Base-by-base conservation (phyloP, 2,113 vertebrate genomes). In the Phasianus colchicus region DNA sequence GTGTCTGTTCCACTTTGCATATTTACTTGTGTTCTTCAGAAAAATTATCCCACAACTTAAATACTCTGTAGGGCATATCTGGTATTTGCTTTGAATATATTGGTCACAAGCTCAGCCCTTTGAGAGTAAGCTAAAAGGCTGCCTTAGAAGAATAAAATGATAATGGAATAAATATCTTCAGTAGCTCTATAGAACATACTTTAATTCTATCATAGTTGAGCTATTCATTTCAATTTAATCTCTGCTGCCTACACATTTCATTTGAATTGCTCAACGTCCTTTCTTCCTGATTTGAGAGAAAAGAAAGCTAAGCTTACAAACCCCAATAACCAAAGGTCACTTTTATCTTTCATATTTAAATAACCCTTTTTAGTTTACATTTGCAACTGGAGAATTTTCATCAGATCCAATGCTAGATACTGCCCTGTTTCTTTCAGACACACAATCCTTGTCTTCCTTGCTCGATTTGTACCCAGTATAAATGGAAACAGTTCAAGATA, bases 11-110 rank as follows among this genome's bases (percentile, higher is more conserved):
- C 74, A 74, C 76, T 93, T 82, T 91, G 70, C 65, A 78, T 95
- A 66, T 95, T 95, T 96, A 90, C 82, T 83, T 27, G 22, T 86
- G 84, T 88, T 96, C 90, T 89, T 95, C 92, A 94, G 75, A 87
- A 96, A 95, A 90, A 94, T 72, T 75, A 93, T 94, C 48, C 79
- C 60, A n/a, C 6, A 22, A 80, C 95, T 92, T 91, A 92, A 96
- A 34, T 86, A 27, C 57, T 73, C 85, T 88, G 86, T 60, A 86
- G 83, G 87, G 90, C 74, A 60, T 34, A 85, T 84, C 85, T 92
- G 60, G 42, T 63, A 48, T 52, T 93, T 60, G 77, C 65, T 24
- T 88, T 84, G 66, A 92, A 69, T 86, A 63, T 63, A 88, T 48
- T 83, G 93, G 93, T 86, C 89, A 83, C 72, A 86, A 83, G 52